Base-by-base conservation (phyloP, 2,888 invertebrate species). In the Acrocyrtus sp. region DNA sequence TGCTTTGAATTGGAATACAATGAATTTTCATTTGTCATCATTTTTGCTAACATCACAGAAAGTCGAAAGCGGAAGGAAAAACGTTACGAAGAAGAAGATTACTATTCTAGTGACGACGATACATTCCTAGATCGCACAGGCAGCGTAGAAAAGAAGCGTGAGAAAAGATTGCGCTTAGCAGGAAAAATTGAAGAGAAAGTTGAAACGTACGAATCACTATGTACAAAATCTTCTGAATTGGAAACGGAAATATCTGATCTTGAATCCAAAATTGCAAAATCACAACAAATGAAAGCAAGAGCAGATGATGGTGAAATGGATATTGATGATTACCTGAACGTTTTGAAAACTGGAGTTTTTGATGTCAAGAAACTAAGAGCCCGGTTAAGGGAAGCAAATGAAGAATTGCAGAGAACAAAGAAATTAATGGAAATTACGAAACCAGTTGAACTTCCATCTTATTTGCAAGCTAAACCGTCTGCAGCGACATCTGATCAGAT, bases 61-160 rank as follows among this genome's bases (percentile, higher is more conserved):
- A 50, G 63, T 61, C 24, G 53, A 17, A 91, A 94, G 69, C 88
- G 91, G 0, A 94, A 93, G 83, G 85, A 87, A 10, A 90, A 90
- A 79, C 90, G 92, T 81, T 92, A 93, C 89, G 89, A 90, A 82
- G 93, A 93, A 2, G 93, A 97, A 82, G 98, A 96, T 84, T 96
- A 88, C 83, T 96, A 95, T 84, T 94, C 94, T 80, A 94, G 94
- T 1, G 97, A 99, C 82, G 98, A 99, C 74, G 98, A 99, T 84
- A 92, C 92, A 22, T 99, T 93, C 86, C 88, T 96, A 62, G 99
- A 99, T 84, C 87, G 98, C 75, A 99, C 99, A 0, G 98, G 98
- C 1, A 90, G 91, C 66, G 90, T 98, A 22, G 96, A 97, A 84
- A 89, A 89, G 80, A 97, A 96, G 83, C 88, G 98, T 6, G 88